phyloP scores from a whole-genome alignment of 1,140 invertebrate genomes.

The Zophobas morio region DNA sequence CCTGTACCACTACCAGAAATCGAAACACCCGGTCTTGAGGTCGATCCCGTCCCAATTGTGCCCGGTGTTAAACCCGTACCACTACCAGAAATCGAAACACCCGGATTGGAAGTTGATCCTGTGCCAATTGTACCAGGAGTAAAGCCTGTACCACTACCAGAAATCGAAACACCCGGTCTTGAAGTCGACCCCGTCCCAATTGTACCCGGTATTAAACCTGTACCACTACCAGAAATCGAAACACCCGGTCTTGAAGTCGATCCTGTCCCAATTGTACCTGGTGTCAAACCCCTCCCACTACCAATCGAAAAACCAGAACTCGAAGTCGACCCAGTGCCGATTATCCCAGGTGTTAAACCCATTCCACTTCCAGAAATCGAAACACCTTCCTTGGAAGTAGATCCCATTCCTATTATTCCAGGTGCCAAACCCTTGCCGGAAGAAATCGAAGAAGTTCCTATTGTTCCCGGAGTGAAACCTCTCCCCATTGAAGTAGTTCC shows the following conservation, averaged over 20 bases:
- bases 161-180: not conserved
- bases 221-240: slow-evolving; percentile 1
- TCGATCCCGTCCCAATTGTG: not conserved
- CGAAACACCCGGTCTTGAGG: not conserved
- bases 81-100: slow-evolving; percentile 10
- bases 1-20: slow-evolving; percentile 7
- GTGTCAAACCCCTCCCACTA: not conserved
- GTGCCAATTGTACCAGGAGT: not conserved
- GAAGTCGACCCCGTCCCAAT: slow-evolving; percentile 4
- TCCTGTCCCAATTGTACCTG: slow-evolving; percentile 5
- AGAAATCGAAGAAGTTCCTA: not conserved
- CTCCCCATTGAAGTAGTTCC: not conserved
- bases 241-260: not conserved
- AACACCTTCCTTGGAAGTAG: not conserved
- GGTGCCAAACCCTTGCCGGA: not conserved
- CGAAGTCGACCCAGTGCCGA: slow-evolving; percentile 1
- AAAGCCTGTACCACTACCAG: not conserved
- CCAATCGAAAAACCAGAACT: not conserved
- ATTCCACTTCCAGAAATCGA: slow-evolving; percentile 10
- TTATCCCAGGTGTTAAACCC: slow-evolving; percentile 8
- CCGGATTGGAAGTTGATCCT: not conserved
- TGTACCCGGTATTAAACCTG: not conserved
- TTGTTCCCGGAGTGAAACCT: not conserved
- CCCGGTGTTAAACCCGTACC: slow-evolving; percentile 1
- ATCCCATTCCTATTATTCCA: not conserved